Evolutionary conservation across 2,113 vertebrate species (phyloP).

Genomic region (Arothron firmamentum): DNA sequence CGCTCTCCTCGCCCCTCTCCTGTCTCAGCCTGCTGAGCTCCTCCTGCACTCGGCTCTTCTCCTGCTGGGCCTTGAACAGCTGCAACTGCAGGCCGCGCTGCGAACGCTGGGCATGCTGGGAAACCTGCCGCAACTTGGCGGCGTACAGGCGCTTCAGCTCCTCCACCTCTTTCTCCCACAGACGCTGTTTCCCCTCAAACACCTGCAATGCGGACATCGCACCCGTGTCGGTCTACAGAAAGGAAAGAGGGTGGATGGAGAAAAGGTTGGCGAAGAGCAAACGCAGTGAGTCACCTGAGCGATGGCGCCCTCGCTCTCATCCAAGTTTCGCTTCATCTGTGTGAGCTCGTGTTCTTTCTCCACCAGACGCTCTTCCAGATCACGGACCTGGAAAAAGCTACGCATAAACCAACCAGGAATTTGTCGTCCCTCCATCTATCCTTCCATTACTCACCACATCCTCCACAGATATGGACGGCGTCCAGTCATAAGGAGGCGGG

Average conservation of each 20-base stretch:
- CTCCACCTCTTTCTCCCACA: slow-evolving; percentile 91
- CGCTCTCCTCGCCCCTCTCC: slow-evolving; percentile 63
- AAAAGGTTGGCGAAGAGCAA: not conserved
- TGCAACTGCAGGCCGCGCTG: slow-evolving; percentile 89
- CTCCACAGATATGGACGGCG: slow-evolving; percentile 84
- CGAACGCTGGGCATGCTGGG: slow-evolving; percentile 90
- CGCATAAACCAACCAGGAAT: not conserved
- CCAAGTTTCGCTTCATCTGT: slow-evolving; percentile 88
- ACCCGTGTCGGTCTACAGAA: slow-evolving; percentile 15
- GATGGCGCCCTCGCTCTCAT: slow-evolving; percentile 87
- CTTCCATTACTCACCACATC: slow-evolving; percentile 69
- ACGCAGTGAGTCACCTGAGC: slow-evolving; percentile 78
- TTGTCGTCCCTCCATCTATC: slow-evolving; percentile 2
- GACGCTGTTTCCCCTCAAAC: slow-evolving; percentile 90
- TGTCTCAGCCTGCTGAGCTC: slow-evolving; percentile 79
- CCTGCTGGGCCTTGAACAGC: slow-evolving; percentile 90
- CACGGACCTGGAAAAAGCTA: slow-evolving; percentile 69
- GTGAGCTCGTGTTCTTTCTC: slow-evolving; percentile 88
- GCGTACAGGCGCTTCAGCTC: slow-evolving; percentile 91
- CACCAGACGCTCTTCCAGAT: slow-evolving; percentile 85
- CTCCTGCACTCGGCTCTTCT: slow-evolving; percentile 85
- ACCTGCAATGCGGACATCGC: slow-evolving; percentile 70
- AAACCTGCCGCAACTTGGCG: slow-evolving; percentile 88
- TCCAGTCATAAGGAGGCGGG: slow-evolving; percentile 86
- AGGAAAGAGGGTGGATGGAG: not conserved